A percentile compares a stretch with the other conserved stretches of the same genome.
phyloP scores from a whole-genome alignment of 2,797 vertebrate species.

The Hylomyscus alleni region DNA sequence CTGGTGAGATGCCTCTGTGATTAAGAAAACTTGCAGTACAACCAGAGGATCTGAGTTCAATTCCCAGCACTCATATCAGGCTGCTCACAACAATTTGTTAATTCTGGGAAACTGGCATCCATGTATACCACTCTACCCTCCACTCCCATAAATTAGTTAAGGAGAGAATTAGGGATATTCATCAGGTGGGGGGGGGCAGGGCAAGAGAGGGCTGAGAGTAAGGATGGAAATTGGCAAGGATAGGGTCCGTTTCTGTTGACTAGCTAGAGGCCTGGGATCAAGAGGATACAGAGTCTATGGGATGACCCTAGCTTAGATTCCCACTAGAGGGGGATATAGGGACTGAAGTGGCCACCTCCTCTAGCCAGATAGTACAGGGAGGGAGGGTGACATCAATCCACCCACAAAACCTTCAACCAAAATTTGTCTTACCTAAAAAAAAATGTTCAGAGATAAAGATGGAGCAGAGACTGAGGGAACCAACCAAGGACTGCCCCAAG shows the following conservation, averaged over 20 bases:
- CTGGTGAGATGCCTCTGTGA: neutral
- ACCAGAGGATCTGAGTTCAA: neutral
- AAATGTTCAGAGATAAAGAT: too few relatives aligned
- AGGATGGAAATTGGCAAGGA: neutral
- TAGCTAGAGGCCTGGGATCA: neutral
- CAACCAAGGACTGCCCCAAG: too few relatives aligned
- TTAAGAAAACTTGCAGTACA: neutral
- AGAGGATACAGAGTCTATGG: neutral
- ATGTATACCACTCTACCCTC: neutral
- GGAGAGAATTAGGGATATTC: neutral
- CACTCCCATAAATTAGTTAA: neutral
- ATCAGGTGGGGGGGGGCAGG: neutral
- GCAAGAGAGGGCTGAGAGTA: neutral
- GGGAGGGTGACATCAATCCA: neutral
- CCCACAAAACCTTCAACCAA: too few relatives aligned
- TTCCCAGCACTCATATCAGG: neutral
- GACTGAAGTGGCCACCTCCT: neutral
- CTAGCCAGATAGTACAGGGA: neutral
- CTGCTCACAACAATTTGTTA: neutral
- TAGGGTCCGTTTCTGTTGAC: neutral
- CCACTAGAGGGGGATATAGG: neutral
- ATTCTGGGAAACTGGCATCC: neutral
- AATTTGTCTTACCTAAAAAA: too few relatives aligned
- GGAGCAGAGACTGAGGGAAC: too few relatives aligned
- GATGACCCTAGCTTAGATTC: neutral